phyloP scores from a whole-genome alignment of 1,140 invertebrate species.

The Drosophila erecta region DNA sequence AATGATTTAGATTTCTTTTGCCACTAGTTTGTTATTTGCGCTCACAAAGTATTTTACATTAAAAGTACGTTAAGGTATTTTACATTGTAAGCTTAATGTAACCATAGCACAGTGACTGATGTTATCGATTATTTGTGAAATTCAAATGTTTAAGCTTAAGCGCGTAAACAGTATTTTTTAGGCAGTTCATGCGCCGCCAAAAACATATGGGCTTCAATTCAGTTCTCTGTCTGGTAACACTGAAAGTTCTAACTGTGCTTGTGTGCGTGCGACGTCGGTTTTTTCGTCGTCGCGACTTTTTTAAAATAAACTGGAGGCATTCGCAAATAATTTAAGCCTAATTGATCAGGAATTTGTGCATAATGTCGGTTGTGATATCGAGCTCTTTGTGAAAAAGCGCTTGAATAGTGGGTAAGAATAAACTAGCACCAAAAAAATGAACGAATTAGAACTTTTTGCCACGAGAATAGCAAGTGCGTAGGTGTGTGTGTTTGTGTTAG shows the following conservation, averaged over 20 bases:
- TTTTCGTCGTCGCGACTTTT: constrained; percentile 66
- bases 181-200: neutral
- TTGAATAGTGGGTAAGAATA: constrained; percentile 73
- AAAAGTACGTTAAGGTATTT: too few species aligned
- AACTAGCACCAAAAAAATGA: neutral
- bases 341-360: constrained; percentile 80
- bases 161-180: neutral
- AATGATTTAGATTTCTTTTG: too few species aligned
- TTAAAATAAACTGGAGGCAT: constrained; percentile 71
- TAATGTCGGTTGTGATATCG: constrained; percentile 82
- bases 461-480: constrained; percentile 48
- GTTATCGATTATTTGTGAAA: too few species aligned
- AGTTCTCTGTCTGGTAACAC: neutral
- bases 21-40: too few species aligned
- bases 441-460: constrained; percentile 64
- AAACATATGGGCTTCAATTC: too few species aligned
- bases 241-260: constrained; percentile 54
- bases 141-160: neutral
- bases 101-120: too few species aligned
- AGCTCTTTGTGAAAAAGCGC: constrained; percentile 74
- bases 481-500: constrained; percentile 34
- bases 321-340: constrained; percentile 72
- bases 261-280: constrained; percentile 57
- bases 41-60: too few species aligned
- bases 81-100: too few species aligned